A percentile compares a stretch with the other conserved stretches of the same genome.
Conservation (phyloP, 2,113 vertebrate genomes). For the Turdus rufiventris region DNA sequence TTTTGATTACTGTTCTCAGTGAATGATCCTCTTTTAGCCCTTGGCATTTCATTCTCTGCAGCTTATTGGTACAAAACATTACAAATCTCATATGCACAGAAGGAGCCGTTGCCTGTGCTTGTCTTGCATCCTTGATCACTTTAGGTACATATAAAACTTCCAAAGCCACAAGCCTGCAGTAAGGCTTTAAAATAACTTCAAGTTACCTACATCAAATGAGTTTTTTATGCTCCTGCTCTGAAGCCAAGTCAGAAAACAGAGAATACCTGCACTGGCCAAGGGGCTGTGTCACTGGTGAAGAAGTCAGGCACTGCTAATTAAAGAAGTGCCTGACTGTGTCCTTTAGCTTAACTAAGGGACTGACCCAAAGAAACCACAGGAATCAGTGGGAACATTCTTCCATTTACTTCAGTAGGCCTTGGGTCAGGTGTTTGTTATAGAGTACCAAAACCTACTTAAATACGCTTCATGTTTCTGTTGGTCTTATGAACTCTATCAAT, state of each 20-base stretch:
- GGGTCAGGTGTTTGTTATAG: background rate
- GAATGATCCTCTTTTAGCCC: background rate
- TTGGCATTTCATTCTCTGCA: background rate
- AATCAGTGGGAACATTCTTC: background rate
- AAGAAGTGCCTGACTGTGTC: slow-evolving; percentile 2
- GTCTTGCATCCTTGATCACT: background rate
- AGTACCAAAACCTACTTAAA: background rate
- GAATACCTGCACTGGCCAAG: background rate
- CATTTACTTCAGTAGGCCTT: background rate
- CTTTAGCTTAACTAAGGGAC: background rate
- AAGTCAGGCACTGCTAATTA: slow-evolving; percentile 22
- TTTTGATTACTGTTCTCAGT: background rate
- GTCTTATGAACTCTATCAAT: background rate
- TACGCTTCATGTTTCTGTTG: background rate
- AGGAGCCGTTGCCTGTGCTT: background rate
- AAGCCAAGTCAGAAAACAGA: background rate
- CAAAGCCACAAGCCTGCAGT: background rate
- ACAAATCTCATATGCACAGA: background rate
- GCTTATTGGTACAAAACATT: background rate
- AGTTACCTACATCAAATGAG: background rate
- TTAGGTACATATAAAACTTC: background rate
- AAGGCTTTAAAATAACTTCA: background rate
- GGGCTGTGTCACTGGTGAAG: background rate
- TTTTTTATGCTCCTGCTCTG: background rate
- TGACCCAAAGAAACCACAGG: background rate